Base-by-base conservation (phyloP, 2,797 vertebrate species). In the Poecilia wingei region DNA sequence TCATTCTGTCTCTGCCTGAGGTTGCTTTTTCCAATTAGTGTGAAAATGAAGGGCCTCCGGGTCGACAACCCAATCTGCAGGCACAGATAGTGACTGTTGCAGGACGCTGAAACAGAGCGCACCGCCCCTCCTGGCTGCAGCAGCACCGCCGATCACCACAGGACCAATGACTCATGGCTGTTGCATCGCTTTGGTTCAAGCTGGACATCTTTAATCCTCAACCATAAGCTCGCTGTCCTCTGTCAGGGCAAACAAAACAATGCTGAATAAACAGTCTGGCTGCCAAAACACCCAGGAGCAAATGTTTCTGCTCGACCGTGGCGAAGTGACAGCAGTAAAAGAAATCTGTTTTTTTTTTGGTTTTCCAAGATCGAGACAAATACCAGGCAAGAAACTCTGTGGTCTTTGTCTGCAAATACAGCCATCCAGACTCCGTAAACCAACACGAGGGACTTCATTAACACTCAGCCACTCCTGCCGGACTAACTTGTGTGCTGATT, bases 31-130 rank as follows among this genome's bases (percentile, higher is more conserved):
- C 80, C 89, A 91, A 84, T 89, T 80, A 87, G 85, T 83, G 89
- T 90, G 90, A 93, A 53, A 93, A 90, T 91, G 88, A 86, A 90
- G 82, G 85, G 86, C 86, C 90, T 81, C n/a, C n/a, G 87, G 90
- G 91, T 91, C 81, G 87, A 88, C 82, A 83, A 75, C 77, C 83
- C 79, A 87, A 84, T 92, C 84, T 94, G 91, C 88, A 75, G 80
- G 68, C 88, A 55, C 82, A 86, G 93, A 93, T 94, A 92, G 82
- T n/a, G 83, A 73, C 72, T 77, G 46, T 77, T 73, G 85, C 77
- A 74, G 74, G 53, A 78, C 76, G 76, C 57, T 74, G 71, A 57
- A n/a, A 78, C 79, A 83, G 88, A 75, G 86, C 84, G 79, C 33
- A 18, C 77, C 64, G 79, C 53, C 72, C 79, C 73, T 68, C 68